Base-by-base conservation (phyloP, 2,888 invertebrate genomes). In the Neoitamus cyanurus region DNA sequence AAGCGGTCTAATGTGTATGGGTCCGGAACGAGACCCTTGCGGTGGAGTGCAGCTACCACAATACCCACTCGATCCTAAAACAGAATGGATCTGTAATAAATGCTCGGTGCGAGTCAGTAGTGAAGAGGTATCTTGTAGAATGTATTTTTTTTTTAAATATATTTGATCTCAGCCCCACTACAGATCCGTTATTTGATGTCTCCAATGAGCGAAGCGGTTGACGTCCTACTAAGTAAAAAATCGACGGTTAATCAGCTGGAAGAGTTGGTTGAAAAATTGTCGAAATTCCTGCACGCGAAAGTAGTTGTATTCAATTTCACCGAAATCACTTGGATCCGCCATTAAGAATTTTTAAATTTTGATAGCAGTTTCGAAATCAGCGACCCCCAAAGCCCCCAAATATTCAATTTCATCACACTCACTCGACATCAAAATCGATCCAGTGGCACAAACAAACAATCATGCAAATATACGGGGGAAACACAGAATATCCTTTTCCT, bases 251-350 rank as follows among this genome's bases (percentile, higher is more conserved):
- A 93, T 11, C 93, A 93, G 86, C 90, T 95, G 85, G 94, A 95
- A 88, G 92, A 93, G 84, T 90, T 96, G 2, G 89, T 96, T 7
- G 93, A 93, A 75, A 95, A 96, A 87, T 91, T 97, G 82, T 93
- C 94, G 1, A 94, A 94, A 86, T 95, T 97, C 87, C 91, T 97
- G 84, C 97, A 97, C 91, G 95, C 95, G 0, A 94, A 96, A n/a
- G n/a, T n/a, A n/a, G n/a, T n/a, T n/a, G n/a, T n/a, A n/a, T n/a
- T n/a, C n/a, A n/a, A n/a, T n/a, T n/a, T n/a, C n/a, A n/a, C n/a
- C n/a, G n/a, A n/a, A n/a, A n/a, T n/a, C n/a, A n/a, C n/a, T n/a
- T n/a, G n/a, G n/a, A n/a, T n/a, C n/a, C n/a, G n/a, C n/a, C n/a
- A n/a, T n/a, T n/a, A n/a, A n/a, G n/a, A n/a, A n/a, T n/a, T n/a